phyloP scores from a whole-genome alignment of 2,113 vertebrate species.

The Malurus melanocephalus region DNA sequence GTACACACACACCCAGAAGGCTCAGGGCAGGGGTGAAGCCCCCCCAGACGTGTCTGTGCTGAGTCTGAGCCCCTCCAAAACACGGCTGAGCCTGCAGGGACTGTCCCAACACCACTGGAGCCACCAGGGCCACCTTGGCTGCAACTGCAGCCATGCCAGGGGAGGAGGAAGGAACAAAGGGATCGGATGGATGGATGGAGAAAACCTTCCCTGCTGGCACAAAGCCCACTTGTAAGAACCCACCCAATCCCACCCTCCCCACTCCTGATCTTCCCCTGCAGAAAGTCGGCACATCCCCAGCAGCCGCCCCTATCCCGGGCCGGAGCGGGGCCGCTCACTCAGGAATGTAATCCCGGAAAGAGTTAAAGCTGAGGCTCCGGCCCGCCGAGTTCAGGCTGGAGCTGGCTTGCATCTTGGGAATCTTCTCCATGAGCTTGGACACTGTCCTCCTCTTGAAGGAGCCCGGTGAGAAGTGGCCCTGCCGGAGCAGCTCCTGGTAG shows the following conservation, averaged over 20 bases:
- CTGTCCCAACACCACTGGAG: not conserved
- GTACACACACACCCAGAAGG: not conserved
- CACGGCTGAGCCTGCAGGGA: not conserved
- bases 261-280: not conserved
- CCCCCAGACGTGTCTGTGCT: rapidly evolving
- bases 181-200: not conserved
- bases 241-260: not conserved
- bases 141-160: not conserved
- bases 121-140: not conserved
- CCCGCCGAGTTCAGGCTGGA: constrained; percentile 43
- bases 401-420: constrained; percentile 75
- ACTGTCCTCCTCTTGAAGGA: constrained; percentile 71
- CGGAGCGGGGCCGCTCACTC: constrained; percentile 31
- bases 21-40: not conserved
- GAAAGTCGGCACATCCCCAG: not conserved
- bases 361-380: constrained; percentile 73
- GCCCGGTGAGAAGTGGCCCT: constrained; percentile 67
- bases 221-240: not conserved
- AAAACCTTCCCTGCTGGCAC: not conserved
- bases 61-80: not conserved
- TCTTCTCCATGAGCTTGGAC: constrained; percentile 80
- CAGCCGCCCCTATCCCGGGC: not conserved
- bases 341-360: constrained; percentile 72
- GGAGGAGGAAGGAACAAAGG: not conserved
- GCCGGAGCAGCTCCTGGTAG: constrained; percentile 67